Percentiles rank a stretch among this genome's conserved stretches.
Conservation (phyloP, 2,888 invertebrate species). For the Hanleya hanleyi region DNA sequence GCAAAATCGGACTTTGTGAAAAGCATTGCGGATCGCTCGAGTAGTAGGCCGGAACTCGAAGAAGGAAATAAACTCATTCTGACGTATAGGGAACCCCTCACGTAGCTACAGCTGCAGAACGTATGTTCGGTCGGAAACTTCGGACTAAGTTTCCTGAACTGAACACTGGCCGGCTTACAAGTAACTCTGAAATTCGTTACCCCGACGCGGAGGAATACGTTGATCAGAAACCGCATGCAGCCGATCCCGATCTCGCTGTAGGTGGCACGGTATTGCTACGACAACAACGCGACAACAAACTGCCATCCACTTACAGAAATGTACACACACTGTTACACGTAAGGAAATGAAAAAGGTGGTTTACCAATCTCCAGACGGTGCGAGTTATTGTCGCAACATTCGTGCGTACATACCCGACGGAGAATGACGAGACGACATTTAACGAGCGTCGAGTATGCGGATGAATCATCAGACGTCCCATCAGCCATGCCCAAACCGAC, state of each 20-base stretch:
- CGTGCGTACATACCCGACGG: no score
- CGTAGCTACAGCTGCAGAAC: slow-evolving; percentile 23
- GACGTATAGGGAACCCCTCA: slow-evolving; percentile 26
- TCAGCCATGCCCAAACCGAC: no score
- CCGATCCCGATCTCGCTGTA: not conserved
- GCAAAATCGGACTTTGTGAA: slow-evolving; percentile 24
- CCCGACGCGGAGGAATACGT: slow-evolving; percentile 12
- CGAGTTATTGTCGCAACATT: no score
- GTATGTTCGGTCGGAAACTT: slow-evolving; percentile 26
- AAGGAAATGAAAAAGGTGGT: not conserved
- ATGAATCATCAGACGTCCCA: no score
- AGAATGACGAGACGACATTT: no score
- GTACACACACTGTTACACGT: not conserved
- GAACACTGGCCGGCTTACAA: no score
- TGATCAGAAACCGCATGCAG: slow-evolving; percentile 14
- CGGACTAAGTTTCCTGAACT: slow-evolving; percentile 25
- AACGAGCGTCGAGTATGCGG: no score
- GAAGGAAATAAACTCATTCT: slow-evolving; percentile 18
- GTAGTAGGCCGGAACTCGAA: slow-evolving; percentile 19
- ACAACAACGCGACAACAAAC: not conserved
- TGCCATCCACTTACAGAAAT: not conserved
- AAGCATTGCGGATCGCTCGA: slow-evolving; percentile 24
- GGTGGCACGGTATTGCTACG: not conserved
- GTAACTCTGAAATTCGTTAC: not conserved
- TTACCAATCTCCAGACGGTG: no score